These are phyloP conservation scores for Zeus faber DNA, from an alignment of 2,113 vertebrate species.

Conservation along the genomic window DNA sequence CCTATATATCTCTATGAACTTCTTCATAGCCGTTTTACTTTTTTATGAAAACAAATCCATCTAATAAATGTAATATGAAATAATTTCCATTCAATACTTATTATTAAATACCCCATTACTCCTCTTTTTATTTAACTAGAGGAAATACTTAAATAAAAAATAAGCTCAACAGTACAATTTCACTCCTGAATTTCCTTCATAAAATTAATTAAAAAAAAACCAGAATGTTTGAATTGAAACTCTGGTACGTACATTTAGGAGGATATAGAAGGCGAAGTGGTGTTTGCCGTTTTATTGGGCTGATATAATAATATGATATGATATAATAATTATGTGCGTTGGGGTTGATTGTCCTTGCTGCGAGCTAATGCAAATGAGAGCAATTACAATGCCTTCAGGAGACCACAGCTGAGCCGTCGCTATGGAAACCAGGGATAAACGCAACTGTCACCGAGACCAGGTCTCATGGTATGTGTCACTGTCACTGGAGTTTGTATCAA, in stretches of 20 bases:
- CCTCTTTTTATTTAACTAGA: too few relatives aligned
- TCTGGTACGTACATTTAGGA: conserved; percentile 45
- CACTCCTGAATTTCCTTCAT: too few relatives aligned
- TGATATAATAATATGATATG: conserved; percentile 79
- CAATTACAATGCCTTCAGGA: conserved; percentile 99
- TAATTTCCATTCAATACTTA: neutral
- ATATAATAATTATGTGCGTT: conserved; percentile 79
- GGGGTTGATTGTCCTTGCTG: conserved; percentile 98
- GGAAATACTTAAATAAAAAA: neutral
- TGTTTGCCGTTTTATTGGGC: conserved; percentile 70
- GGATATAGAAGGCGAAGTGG: too few relatives aligned
- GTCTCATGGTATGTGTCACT: conserved; percentile 65
- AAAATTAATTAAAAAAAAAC: too few relatives aligned
- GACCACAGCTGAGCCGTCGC: conserved; percentile 99
- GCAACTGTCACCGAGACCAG: conserved; percentile 77
- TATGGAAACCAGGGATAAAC: conserved; percentile 94
- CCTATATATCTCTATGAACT: too few relatives aligned
- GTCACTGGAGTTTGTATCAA: too few relatives aligned
- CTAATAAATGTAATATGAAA: neutral
- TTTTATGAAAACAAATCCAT: neutral
- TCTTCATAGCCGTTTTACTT: too few relatives aligned
- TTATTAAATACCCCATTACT: neutral
- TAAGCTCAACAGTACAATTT: too few relatives aligned
- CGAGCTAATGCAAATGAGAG: conserved; percentile 99
- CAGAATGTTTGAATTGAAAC: too few relatives aligned